Base-by-base conservation (phyloP, 2,797 vertebrate genomes). In the Gymnothorax javanicus region DNA sequence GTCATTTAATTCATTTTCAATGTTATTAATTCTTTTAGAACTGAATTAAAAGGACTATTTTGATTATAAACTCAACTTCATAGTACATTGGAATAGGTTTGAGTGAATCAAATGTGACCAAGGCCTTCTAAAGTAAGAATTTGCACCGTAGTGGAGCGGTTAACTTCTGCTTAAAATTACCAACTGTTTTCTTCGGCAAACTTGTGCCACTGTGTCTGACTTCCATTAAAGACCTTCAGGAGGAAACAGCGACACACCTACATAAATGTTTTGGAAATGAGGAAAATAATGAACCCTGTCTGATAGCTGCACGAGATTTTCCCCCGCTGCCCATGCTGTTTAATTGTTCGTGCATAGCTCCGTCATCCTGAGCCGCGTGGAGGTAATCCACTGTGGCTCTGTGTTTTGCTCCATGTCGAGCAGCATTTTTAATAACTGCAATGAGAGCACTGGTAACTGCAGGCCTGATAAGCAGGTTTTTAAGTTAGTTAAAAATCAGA, bases 401-500 rank as follows among this genome's bases (percentile, higher is more conserved):
- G 94, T 95, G 95, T 96, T 96, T 95, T 95, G 94, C 94, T 95
- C 96, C 93, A 95, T 95, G 94, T 95, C 96, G 95, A 94, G 95
- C 93, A 93, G 90, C 91, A 92, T 94, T 95, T 94, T 95, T 95
- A 94, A 94, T 93, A 94, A 90, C 91, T 92, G 93, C 89, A 87
- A 89, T 92, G 92, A 91, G 91, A 94, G 93, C 91, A 84, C 93
- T 92, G 91, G 93, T 92, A 92, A 91, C 86, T 85, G 90, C 88
- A 75, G 95, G 94, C 94, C 94, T 93, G 91, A 93, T 90, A 91
- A 94, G 93, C 95, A 95, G 95, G 93, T 95, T 94, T 87, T 93
- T 92, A 93, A 92, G 90, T 57, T 84, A 90, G 87, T 94, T 91
- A 92, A 92, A 79, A 93, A 85, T 92, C 93, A 88, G 90, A 91